A percentile compares a stretch with the other conserved stretches of the same genome.
Evolutionary conservation across 2,888 invertebrate genomes (phyloP).

Genomic region (Cistogaster globosa): DNA sequence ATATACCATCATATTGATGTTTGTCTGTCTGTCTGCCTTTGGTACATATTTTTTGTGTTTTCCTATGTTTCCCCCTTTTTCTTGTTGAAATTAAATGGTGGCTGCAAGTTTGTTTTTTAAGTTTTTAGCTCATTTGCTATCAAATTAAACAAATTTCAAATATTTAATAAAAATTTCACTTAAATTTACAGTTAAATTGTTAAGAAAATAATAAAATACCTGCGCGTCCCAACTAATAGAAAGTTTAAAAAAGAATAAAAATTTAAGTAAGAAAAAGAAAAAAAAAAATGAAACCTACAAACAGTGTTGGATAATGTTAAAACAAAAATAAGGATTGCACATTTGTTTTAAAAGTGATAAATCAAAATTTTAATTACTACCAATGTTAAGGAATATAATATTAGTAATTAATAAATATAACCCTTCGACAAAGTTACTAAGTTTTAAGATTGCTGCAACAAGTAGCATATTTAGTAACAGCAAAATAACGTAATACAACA

Average conservation of each 20-base stretch:
- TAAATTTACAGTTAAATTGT: constrained; percentile 28
- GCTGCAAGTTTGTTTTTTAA: constrained; percentile 25
- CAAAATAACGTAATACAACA: constrained; percentile 40
- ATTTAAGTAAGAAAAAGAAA: background rate
- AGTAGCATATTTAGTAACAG: constrained; percentile 28
- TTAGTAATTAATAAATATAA: constrained; percentile 2
- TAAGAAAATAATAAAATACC: constrained; percentile 3
- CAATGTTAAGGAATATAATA: constrained; percentile 24
- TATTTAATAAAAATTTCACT: constrained; percentile 2
- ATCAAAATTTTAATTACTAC: constrained; percentile 27
- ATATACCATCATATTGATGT: constrained; percentile 32
- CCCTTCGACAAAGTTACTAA: constrained; percentile 48
- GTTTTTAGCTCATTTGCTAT: constrained; percentile 20
- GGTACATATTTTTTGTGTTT: constrained; percentile 41
- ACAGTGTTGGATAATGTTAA: constrained; percentile 22
- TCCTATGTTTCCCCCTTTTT: constrained; percentile 39
- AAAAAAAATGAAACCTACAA: background rate
- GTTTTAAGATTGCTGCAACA: constrained; percentile 24
- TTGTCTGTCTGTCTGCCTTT: constrained; percentile 16
- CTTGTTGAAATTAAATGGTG: constrained; percentile 49
- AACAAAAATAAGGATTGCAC: background rate
- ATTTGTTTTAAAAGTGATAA: background rate
- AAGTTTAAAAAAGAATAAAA: background rate
- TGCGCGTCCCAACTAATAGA: constrained; percentile 43
- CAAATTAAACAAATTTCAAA: constrained; percentile 14